Percentiles rank a stretch among this genome's conserved stretches.
Conservation (phyloP, 2,113 vertebrate genomes). For the Trochalopteron elliotii region DNA sequence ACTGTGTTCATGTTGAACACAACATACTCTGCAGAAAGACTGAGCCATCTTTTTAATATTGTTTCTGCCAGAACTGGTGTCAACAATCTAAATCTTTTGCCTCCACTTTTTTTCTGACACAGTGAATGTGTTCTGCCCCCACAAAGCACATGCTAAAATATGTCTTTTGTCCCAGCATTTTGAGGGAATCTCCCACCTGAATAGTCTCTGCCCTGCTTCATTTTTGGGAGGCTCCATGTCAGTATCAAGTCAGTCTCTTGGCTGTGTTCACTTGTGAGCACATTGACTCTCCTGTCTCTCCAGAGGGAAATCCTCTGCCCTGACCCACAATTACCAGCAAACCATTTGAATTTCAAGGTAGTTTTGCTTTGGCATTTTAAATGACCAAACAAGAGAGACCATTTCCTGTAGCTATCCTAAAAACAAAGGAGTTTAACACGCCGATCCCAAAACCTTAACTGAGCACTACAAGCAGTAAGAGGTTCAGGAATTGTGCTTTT, state of each 20-base stretch:
- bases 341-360: neutral
- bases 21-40: neutral
- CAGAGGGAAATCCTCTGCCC: neutral
- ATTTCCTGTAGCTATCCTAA: neutral
- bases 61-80: neutral
- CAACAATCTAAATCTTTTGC: neutral
- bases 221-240: neutral
- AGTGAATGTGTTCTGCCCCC: neutral
- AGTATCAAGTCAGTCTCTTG: neutral
- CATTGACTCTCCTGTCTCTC: neutral
- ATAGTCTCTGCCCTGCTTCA: neutral
- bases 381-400: neutral
- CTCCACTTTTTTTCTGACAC: neutral
- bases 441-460: neutral
- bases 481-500: neutral
- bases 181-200: neutral
- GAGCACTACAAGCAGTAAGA: neutral
- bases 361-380: neutral
- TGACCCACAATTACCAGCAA: neutral
- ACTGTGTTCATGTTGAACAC: neutral
- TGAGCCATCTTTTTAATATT: neutral
- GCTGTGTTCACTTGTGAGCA: neutral
- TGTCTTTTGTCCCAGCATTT: neutral
- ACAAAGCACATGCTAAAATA: neutral
- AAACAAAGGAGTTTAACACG: neutral